Base-by-base conservation (phyloP, 2,888 invertebrate species). In the Oasisia sp. region DNA sequence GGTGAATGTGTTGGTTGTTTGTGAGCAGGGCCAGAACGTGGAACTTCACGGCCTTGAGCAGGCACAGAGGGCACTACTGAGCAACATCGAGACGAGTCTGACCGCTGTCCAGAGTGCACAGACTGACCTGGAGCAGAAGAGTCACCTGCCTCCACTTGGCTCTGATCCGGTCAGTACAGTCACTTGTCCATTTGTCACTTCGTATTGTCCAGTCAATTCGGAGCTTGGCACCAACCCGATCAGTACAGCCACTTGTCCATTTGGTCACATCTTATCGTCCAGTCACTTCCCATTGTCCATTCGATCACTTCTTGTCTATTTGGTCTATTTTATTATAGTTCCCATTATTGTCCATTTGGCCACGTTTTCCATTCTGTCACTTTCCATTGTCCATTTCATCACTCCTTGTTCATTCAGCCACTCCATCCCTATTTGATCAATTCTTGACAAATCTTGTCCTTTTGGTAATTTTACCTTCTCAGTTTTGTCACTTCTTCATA, bases 21-120 rank as follows among this genome's bases (percentile, higher is more conserved):
- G 74, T 74, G 94, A 95, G 32, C 94, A 97, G 97, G 97, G 98
- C 90, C 98, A 98, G 96, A 98, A 98, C 95, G 98, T 98, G 2
- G 98, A 98, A 95, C 98, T 99, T 32, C 93, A 94, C 89, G 94
- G 94, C 27, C 56, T 93, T 32, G 92, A 93, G 19, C 93, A 90
- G 98, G 99, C 56, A 38, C 99, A 99, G 97, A 97, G 98, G 93
- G 99, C 99, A 7, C 97, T 99, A 94, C 97, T 99, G 89, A 98
- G 98, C 92, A 99, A 99, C 92, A 99, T 99, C 96, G 98, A 98
- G 92, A 97, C 98, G 32, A 99, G 99, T 19, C 98, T 98, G 95
- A 98, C 98, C 96, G 97, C 98, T 94, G 98, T 99, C 95, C 97
- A 98, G 94, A 97, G 98, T 95, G 98, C 99, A 0, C 98, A 99